Conservation (phyloP, 2,797 vertebrate species). For the Podarcis siculus region DNA sequence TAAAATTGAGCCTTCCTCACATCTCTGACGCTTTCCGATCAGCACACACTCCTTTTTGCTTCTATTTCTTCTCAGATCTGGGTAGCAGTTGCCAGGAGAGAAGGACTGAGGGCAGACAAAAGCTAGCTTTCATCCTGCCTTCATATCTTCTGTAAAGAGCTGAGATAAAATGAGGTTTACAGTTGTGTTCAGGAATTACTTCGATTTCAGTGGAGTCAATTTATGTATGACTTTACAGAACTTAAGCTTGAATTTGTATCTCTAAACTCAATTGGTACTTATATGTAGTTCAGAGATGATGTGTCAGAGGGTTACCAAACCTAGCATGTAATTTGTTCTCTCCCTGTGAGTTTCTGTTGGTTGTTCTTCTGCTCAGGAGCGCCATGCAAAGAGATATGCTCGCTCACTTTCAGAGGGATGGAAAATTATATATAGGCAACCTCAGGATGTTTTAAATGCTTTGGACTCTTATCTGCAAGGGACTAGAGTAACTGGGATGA, state of each 20-base stretch:
- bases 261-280: neutral
- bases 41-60: neutral
- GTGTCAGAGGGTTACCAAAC: neutral
- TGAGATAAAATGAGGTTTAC: neutral
- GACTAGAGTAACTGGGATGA: neutral
- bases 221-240: neutral
- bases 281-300: neutral
- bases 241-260: neutral
- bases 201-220: neutral
- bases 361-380: neutral
- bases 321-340: neutral
- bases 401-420: neutral
- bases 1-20: neutral
- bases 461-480: neutral
- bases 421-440: neutral
- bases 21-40: neutral
- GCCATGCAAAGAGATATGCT: neutral
- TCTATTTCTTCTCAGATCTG: neutral
- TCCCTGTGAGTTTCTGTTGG: neutral
- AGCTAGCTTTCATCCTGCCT: neutral
- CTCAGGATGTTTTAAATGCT: neutral
- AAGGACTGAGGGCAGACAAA: neutral
- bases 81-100: neutral
- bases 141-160: neutral
- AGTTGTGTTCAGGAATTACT: neutral